These are phyloP conservation scores for Laticauda colubrina DNA, from an alignment of 2,113 vertebrate genomes.

Conservation along the genomic window DNA sequence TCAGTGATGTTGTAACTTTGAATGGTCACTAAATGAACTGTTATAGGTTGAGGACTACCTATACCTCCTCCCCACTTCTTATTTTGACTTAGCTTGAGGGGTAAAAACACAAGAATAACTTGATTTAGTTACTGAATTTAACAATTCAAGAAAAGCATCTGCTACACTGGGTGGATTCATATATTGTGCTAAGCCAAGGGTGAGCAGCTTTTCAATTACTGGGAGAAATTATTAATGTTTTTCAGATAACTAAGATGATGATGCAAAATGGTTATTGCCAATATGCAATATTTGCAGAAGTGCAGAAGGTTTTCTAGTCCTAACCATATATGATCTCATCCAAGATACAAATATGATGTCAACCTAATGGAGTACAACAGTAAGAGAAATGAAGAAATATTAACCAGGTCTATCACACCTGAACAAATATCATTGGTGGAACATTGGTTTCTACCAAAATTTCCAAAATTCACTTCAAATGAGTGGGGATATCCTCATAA, in stretches of 20 bases:
- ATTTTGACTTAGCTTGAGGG: background rate
- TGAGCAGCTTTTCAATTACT: background rate
- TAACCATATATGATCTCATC: background rate
- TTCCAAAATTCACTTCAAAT: background rate
- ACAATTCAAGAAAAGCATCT: background rate
- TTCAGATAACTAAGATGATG: background rate
- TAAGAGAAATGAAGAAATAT: background rate
- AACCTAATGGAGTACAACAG: no score
- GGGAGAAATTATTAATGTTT: background rate
- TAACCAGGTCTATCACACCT: background rate
- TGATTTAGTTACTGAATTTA: background rate
- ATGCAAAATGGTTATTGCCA: background rate
- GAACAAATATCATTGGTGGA: background rate
- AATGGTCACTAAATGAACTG: no score
- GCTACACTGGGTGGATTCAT: background rate
- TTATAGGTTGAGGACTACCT: no score
- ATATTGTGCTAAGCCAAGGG: background rate
- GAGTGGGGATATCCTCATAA: background rate
- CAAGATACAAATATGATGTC: background rate
- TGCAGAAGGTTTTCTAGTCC: background rate
- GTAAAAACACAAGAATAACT: background rate
- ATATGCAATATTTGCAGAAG: background rate
- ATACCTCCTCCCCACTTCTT: background rate
- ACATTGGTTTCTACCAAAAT: background rate
- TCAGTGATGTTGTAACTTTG: no score